These are phyloP conservation scores for Bryconaethiops microstoma DNA, from an alignment of 2,797 vertebrate species.

Conservation along the genomic window DNA sequence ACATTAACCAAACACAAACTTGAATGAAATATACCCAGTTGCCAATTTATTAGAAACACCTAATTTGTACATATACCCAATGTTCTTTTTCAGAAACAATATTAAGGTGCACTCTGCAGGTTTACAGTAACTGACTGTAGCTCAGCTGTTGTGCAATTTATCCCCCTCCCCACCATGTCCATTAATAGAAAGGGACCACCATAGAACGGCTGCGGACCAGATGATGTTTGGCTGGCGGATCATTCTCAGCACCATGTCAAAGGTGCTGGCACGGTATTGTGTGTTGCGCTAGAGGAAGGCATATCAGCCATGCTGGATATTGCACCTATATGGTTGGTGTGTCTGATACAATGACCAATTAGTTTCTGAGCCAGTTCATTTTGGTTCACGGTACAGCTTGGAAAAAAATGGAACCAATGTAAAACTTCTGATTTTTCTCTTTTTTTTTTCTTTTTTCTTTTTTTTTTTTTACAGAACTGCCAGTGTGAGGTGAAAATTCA, in stretches of 20 bases:
- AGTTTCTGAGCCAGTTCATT: background rate
- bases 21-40: background rate
- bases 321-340: background rate
- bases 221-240: background rate
- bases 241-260: background rate
- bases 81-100: background rate
- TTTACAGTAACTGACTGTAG: background rate
- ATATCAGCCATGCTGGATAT: no score
- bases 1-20: constrained; percentile 12
- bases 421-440: no score
- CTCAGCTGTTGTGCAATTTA: no score
- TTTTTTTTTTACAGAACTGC: no score
- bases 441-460: no score
- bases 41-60: background rate
- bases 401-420: no score
- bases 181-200: background rate
- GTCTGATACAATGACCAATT: background rate
- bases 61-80: background rate
- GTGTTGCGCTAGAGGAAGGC: no score
- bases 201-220: background rate
- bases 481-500: no score
- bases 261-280: no score
- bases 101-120: background rate
- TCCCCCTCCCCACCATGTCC: no score
- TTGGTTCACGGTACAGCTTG: no score